Base-by-base conservation (phyloP, 2,113 vertebrate species). In the Gallinago jamesoni region DNA sequence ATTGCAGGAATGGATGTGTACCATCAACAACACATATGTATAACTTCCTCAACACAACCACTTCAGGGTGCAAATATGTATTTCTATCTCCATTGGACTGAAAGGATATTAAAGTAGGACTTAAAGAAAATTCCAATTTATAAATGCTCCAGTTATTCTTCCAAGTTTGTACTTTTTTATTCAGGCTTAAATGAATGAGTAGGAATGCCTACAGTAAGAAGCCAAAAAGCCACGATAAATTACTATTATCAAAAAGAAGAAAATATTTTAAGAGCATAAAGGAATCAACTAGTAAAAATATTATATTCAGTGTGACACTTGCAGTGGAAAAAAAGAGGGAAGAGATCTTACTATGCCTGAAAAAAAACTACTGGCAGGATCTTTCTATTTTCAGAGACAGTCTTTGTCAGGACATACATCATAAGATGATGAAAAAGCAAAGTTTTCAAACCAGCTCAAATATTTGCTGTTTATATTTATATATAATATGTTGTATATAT, bases 161-260 rank as follows among this genome's bases (percentile, higher is more conserved):
- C 24, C 14, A 33, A 57, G 14, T 53, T 78, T 2, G 0, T 37
- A 9, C 20, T 33, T 63, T 67, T 88, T 43, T 33, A 57, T 59
- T 79, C n/a, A 70, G n/a, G 41, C 21, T 66, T 74, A 80, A 64
- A n/a, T 30, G 14, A 78, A 2, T 30, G 6, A 57, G 12, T 27
- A 87, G 30, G 33, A 81, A 76, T 20, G 27, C 15, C 27, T 19
- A 37, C 2, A 55, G 25, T 41, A 91, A 56, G 16, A 81, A n/a
- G 39, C 3, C 22, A 76, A 45, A 87, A 75, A 45, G 6, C 0
- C 19, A 37, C 0, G 0, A 52, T 27, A 55, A 81, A 68, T 43
- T 52, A 31, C 9, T 74, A 62, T 16, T 37, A 59, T 2, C 13
- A n/a, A 52, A 79, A 87, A n/a, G 11, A 75, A 43, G 6, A 57